Evolutionary conservation across 2,797 vertebrate species (phyloP).

Genomic region (Staurois parvus): DNA sequence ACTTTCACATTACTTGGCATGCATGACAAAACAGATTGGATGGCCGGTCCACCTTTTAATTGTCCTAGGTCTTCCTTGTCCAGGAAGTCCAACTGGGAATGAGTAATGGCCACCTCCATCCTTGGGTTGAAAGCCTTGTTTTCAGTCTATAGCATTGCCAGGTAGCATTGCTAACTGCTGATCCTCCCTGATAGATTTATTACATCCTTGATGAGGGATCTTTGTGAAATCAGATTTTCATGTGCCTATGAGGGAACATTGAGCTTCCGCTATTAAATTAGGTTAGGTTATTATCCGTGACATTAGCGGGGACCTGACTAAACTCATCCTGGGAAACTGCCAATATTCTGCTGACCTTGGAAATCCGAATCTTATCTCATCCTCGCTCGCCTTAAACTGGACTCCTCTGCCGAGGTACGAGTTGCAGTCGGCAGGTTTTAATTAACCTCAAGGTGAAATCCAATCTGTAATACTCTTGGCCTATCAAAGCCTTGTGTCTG

Average conservation of each 20-base stretch:
- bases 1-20: no score
- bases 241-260: not conserved
- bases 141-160: no score
- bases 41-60: no score
- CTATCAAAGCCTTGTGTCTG: constrained; percentile 1
- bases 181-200: not conserved
- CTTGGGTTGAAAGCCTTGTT: no score
- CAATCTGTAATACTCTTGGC: not conserved
- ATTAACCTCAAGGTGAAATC: constrained; percentile 36
- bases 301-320: not conserved
- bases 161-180: no score
- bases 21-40: no score
- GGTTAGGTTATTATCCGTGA: not conserved
- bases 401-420: not conserved
- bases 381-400: not conserved
- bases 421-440: constrained; percentile 4
- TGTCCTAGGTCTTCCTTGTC: no score
- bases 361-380: not conserved
- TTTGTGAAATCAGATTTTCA: not conserved
- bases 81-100: no score
- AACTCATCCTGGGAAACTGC: not conserved
- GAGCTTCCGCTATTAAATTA: not conserved
- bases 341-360: constrained; percentile 14
- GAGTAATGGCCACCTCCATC: no score
- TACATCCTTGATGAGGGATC: not conserved